phyloP scores from a whole-genome alignment of 2,797 vertebrate species.

The Loris lydekkerianus region DNA sequence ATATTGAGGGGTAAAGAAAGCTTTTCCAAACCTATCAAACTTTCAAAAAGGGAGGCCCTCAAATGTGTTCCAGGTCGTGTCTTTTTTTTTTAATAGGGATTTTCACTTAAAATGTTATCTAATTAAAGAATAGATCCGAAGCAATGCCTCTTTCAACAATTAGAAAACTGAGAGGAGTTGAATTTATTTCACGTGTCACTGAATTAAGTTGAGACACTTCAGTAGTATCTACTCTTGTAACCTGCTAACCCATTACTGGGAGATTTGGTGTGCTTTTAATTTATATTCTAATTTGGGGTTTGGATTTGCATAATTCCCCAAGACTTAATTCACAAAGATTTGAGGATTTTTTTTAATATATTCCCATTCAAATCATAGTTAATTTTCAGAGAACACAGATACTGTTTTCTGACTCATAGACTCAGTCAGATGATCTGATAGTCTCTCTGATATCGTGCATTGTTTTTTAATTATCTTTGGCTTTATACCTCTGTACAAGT shows the following conservation, averaged over 20 bases:
- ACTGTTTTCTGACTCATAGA: slow-evolving; percentile 56
- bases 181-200: slow-evolving; percentile 76
- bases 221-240: slow-evolving; percentile 63
- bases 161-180: slow-evolving; percentile 71
- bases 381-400: slow-evolving; percentile 73
- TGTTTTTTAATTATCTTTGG: slow-evolving; percentile 20
- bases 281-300: slow-evolving; percentile 79
- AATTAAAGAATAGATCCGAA: slow-evolving; percentile 82
- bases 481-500: slow-evolving; percentile 55
- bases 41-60: background rate
- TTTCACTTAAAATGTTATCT: slow-evolving; percentile 59
- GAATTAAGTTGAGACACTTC: slow-evolving; percentile 73
- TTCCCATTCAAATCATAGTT: slow-evolving; percentile 78
- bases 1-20: slow-evolving; percentile 30
- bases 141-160: slow-evolving; percentile 81
- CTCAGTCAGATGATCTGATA: slow-evolving; percentile 60
- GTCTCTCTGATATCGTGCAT: slow-evolving; percentile 44
- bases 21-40: background rate
- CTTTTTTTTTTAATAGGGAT: background rate
- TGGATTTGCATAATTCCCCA: slow-evolving; percentile 84
- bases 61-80: slow-evolving; percentile 32
- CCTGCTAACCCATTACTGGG: slow-evolving; percentile 62
- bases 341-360: slow-evolving; percentile 55
- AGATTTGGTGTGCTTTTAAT: slow-evolving; percentile 72
- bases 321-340: slow-evolving; percentile 74